Evolutionary conservation across 2,113 vertebrate species (phyloP).

Genomic region (Corynorhinus townsendii): DNA sequence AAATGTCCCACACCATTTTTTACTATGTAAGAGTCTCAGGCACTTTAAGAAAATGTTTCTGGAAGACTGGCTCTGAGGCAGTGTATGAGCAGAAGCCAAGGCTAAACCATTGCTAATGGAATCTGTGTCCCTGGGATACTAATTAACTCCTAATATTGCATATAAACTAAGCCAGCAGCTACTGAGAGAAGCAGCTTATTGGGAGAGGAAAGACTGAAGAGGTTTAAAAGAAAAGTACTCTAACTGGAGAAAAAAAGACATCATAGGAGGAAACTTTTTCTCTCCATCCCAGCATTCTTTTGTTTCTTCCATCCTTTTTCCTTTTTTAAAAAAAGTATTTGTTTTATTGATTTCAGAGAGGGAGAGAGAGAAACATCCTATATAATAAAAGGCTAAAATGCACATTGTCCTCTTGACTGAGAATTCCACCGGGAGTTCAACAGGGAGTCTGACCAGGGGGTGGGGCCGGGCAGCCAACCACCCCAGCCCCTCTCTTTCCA

Average conservation of each 20-base stretch:
- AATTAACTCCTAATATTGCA: constrained; percentile 60
- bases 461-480: too few relatives aligned
- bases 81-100: constrained; percentile 20
- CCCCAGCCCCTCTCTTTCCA: too few relatives aligned
- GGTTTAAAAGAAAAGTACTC: background rate
- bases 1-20: background rate
- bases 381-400: too few relatives aligned
- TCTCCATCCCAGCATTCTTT: background rate
- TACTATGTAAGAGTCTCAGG: background rate
- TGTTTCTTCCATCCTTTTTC: background rate
- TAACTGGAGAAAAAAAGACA: constrained; percentile 3
- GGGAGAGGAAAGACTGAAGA: background rate
- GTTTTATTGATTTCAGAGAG: too few relatives aligned
- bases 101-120: constrained; percentile 18
- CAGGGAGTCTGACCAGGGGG: too few relatives aligned
- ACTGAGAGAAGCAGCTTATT: constrained; percentile 7
- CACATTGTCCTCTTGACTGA: too few relatives aligned
- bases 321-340: background rate
- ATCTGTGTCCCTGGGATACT: constrained; percentile 55
- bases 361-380: too few relatives aligned
- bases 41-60: constrained; percentile 38
- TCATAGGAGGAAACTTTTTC: background rate
- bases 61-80: background rate
- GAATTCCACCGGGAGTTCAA: too few relatives aligned
- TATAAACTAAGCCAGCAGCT: constrained; percentile 36